Conservation (phyloP, 2,797 vertebrate genomes). For the Neostethus bicornis region DNA sequence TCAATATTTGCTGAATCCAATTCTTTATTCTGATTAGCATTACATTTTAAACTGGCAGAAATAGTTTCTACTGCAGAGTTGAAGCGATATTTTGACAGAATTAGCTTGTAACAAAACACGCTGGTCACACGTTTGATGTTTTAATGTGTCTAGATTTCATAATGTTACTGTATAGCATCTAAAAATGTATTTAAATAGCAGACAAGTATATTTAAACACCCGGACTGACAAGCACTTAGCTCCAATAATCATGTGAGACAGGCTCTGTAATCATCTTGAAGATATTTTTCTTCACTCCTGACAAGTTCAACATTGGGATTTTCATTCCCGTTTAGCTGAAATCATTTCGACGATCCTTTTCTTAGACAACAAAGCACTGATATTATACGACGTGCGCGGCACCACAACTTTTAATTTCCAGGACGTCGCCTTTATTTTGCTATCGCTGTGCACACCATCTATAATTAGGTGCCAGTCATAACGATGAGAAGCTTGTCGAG, state of each 20-base stretch:
- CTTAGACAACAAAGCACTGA: constrained; percentile 29
- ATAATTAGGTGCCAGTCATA: constrained; percentile 69
- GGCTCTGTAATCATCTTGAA: constrained; percentile 42
- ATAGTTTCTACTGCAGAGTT: too few species aligned
- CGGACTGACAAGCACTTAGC: constrained; percentile 8
- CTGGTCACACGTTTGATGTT: too few species aligned
- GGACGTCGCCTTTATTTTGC: constrained; percentile 15
- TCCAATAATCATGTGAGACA: constrained; percentile 27
- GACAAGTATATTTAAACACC: constrained; percentile 6
- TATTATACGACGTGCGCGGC: constrained; percentile 17
- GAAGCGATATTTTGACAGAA: too few species aligned
- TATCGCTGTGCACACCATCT: constrained; percentile 30
- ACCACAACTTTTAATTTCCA: constrained; percentile 33
- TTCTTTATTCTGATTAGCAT: too few species aligned
- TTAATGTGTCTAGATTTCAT: too few species aligned
- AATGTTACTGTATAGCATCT: too few species aligned
- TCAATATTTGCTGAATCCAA: too few species aligned
- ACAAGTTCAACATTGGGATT: constrained; percentile 47
- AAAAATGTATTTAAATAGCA: too few species aligned
- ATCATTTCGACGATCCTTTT: constrained; percentile 48
- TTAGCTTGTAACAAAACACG: too few species aligned
- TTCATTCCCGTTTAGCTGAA: constrained; percentile 50
- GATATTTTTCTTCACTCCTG: constrained; percentile 41
- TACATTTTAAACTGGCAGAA: too few species aligned
- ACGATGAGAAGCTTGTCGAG: constrained; percentile 54